Base-by-base conservation (phyloP, 2,113 vertebrate species). In the Columba janthina region DNA sequence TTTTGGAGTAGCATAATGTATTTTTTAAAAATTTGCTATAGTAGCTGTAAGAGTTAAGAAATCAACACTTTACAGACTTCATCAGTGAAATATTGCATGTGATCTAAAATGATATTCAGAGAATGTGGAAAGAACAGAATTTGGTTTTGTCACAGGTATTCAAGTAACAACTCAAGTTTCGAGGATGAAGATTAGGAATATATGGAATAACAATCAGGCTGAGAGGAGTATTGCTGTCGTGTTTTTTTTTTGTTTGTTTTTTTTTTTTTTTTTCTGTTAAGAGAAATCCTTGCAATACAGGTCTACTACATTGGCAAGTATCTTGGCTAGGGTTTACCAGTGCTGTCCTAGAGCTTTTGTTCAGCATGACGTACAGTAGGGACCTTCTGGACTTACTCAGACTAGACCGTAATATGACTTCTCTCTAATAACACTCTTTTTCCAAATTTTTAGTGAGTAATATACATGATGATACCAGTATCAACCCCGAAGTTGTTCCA, bases 201-300 rank as follows among this genome's bases (percentile, higher is more conserved):
- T 32, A 2, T 60, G 10, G 15, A 84, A 75, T 34, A 48, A 36
- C 4, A 53, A n/a, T 31, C 4, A 92, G 4, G 3, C 15, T 69
- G 17, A 60, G 4, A 62, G 3, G 4, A 62, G 3, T 17, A n/a
- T 15, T 56, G 2, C 2, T 67, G 4, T 31, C 3, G 19, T 60
- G 14, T 5, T 40, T 10, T 40, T 40, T 12, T 38, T 38, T 38
- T 38, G n/a, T n/a, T n/a, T n/a, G n/a, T 38, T 2, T 3, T 4
- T 18, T 16, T 18, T 50, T 50, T 5, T 36, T 9, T 18, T 5
- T 5, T 3, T 11, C 10, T 51, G 5, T 29, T 83, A 20, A 25
- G 25, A 22, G 6, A 69, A 83, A 44, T 40, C 18, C 6, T 71
- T 89, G 29, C 28, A 60, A 29, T 53, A 51, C 15, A 54, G 4